Percentiles rank a stretch among this genome's conserved stretches.
These are phyloP conservation scores for Papilio elwesi DNA, from an alignment of 2,888 invertebrate genomes.

Conservation along the genomic window DNA sequence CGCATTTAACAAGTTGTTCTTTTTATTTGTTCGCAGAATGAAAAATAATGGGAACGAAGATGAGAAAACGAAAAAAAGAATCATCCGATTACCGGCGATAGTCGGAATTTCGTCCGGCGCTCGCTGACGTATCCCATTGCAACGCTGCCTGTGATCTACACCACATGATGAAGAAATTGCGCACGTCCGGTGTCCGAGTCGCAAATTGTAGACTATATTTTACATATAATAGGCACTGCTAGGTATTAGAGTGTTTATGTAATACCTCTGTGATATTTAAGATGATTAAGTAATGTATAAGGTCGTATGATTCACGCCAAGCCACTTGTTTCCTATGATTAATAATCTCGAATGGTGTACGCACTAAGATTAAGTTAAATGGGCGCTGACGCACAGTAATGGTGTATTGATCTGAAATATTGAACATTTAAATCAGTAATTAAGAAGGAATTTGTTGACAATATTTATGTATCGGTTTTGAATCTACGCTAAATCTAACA, in stretches of 20 bases:
- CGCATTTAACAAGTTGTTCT: constrained; percentile 56
- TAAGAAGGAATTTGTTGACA: no score
- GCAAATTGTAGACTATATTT: constrained; percentile 61
- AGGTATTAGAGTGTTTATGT: constrained; percentile 52
- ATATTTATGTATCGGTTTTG: no score
- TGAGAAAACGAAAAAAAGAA: constrained; percentile 47
- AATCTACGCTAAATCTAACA: no score
- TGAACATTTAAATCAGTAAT: not conserved
- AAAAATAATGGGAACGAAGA: constrained; percentile 65
- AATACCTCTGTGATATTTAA: constrained; percentile 79
- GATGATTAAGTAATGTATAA: constrained; percentile 63
- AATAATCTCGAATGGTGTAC: constrained; percentile 60
- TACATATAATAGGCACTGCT: constrained; percentile 43
- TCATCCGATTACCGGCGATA: constrained; percentile 28
- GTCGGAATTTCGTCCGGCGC: constrained; percentile 39
- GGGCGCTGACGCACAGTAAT: constrained; percentile 56
- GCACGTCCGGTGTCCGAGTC: constrained; percentile 74
- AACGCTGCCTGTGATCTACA: constrained; percentile 77
- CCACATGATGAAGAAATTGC: constrained; percentile 72
- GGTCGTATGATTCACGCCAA: constrained; percentile 64
- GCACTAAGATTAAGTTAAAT: constrained; percentile 27
- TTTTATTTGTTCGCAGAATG: constrained; percentile 64
- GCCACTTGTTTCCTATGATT: constrained; percentile 60
- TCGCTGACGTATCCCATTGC: constrained; percentile 66
- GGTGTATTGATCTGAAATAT: constrained; percentile 9